Evolutionary conservation across 2,113 vertebrate genomes (phyloP).

Genomic region (Megaleporinus macrocephalus): DNA sequence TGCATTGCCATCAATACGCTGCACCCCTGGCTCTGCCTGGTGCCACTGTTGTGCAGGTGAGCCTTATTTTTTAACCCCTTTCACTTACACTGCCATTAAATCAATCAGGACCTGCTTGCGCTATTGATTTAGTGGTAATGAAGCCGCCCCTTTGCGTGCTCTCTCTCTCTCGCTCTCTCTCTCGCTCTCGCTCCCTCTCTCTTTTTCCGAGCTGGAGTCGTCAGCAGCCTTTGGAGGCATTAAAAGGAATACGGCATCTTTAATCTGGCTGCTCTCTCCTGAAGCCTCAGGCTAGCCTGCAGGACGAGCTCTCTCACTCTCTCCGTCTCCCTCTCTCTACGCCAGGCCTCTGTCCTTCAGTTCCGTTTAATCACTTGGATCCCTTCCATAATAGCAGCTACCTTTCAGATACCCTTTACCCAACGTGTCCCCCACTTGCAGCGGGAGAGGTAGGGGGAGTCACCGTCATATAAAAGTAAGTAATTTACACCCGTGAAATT

Average conservation of each 20-base stretch:
- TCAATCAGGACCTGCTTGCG: conserved; percentile 64
- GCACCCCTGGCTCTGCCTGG: conserved; percentile 20
- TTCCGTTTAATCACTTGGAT: conserved; percentile 76
- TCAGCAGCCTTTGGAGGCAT: conserved; percentile 77
- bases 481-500: conserved; percentile 71
- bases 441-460: conserved; percentile 55
- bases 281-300: conserved; percentile 89
- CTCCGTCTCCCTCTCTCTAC: conserved; percentile 77
- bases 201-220: conserved; percentile 50
- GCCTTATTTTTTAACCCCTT: conserved; percentile 69
- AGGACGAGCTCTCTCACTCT: conserved; percentile 79
- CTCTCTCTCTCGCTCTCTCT: conserved; percentile 23
- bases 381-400: conserved; percentile 68
- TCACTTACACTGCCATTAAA: conserved; percentile 69
- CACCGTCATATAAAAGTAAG: conserved; percentile 67
- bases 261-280: conserved; percentile 88
- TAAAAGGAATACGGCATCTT: conserved; percentile 93
- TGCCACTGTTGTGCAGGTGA: conserved; percentile 54
- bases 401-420: conserved; percentile 73
- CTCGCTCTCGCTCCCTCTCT: conserved; percentile 18
- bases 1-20: conserved; percentile 56
- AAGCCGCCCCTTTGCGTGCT: conserved; percentile 51
- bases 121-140: conserved; percentile 70
- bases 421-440: conserved; percentile 55
- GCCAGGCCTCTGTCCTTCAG: conserved; percentile 68